Percentiles rank a stretch among this genome's conserved stretches.
phyloP scores from a whole-genome alignment of 2,797 vertebrate species.

The Psittacula echo region DNA sequence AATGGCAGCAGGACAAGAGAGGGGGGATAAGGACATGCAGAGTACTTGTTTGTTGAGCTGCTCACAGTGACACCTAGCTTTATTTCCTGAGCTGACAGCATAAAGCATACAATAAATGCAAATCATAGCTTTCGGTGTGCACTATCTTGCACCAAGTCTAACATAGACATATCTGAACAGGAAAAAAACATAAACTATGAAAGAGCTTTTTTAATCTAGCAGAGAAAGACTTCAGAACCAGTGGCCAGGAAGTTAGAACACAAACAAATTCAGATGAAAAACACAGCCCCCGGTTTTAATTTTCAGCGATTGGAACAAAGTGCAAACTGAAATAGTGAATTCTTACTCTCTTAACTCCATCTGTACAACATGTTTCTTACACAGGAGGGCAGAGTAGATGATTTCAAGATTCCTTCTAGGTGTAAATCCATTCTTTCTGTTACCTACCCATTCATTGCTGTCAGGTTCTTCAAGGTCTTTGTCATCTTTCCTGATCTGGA shows the following conservation, averaged over 20 bases:
- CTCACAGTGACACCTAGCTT: constrained; percentile 53
- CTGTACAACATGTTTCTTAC: not conserved
- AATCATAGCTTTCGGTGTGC: not conserved
- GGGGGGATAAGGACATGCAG: constrained; percentile 26
- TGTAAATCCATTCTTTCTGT: not conserved
- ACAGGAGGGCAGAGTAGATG: not conserved
- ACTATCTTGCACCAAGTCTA: not conserved
- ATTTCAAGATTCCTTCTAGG: not conserved
- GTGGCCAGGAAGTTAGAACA: not conserved
- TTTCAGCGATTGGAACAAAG: not conserved
- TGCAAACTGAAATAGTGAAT: not conserved
- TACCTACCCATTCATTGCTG: not conserved
- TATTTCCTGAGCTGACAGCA: constrained; percentile 9
- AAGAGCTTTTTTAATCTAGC: not conserved
- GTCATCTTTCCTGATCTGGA: not conserved
- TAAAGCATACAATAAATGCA: constrained; percentile 1
- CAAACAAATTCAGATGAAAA: constrained; percentile 15
- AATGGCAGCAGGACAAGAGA: constrained; percentile 43
- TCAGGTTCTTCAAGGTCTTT: not conserved
- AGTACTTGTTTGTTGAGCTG: constrained; percentile 21
- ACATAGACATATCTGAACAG: not conserved
- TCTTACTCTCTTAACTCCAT: not conserved
- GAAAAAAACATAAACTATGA: not conserved
- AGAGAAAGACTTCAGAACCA: not conserved
- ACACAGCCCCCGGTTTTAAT: not conserved